Base-by-base conservation (phyloP, 2,797 vertebrate genomes). In the Cossypha caffra region DNA sequence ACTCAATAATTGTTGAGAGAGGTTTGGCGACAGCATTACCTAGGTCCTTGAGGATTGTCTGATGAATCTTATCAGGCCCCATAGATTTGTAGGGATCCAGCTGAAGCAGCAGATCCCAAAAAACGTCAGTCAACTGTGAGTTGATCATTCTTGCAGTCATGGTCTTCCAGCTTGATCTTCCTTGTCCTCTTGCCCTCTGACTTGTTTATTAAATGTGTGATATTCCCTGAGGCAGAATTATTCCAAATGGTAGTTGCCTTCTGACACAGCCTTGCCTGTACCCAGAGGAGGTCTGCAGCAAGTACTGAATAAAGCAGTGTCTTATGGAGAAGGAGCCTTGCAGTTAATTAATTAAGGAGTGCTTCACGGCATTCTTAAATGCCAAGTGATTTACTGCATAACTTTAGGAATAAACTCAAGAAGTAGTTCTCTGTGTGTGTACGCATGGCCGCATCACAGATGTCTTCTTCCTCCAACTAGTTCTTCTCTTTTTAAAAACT, bases 371-470 rank as follows among this genome's bases (percentile, higher is more conserved):
- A 23, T 90, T 86, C 31, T 54, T 59, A 84, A 78, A 42, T 81
- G 73, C 24, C 21, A 62, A 72, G 51, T 38, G 7, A 72, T 73
- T 62, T 78, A 50, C 33, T 59, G 69, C 14, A 23, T 28, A 73
- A 67, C 25, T 78, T 88, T 2, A 47, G 33, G 18, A 87, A 75
- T 54, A 58, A 75, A 47, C 12, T 86, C 42, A 40, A 51, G 21
- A 80, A 82, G 38, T 40, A 63, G 12, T 35, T 87, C 17, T 43
- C 13, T 43, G 1, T 71, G 16, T 87, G 33, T 21, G 4, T 14
- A n/a, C 3, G 8, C 11, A 55, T 7, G 1, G 5, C 5, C 0
- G 0, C 17, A 31, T 37, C 13, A n/a, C 2, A 25, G 16, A 50
- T 23, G 2, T 35, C 18, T 18, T 76, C 31, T 77, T 90, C 64